A percentile compares a stretch with the other conserved stretches of the same genome.
Evolutionary conservation across 1,140 invertebrate genomes (phyloP).

Genomic region (Nylanderia fulva): DNA sequence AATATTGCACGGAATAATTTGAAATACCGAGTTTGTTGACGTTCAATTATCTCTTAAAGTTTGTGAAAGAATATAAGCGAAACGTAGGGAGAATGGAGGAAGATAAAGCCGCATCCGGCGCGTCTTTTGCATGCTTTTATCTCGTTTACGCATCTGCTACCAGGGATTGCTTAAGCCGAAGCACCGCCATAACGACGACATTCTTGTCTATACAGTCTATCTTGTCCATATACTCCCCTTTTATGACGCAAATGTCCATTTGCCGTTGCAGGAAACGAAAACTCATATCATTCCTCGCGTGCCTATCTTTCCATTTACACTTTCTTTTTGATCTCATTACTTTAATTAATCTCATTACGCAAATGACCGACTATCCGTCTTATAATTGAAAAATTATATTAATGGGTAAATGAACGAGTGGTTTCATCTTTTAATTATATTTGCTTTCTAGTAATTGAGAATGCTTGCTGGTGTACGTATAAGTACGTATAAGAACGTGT

Average conservation of each 20-base stretch:
- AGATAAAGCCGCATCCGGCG: constrained; percentile 68
- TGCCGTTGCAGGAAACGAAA: constrained; percentile 55
- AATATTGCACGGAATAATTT: constrained; percentile 67
- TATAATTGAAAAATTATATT: constrained; percentile 36
- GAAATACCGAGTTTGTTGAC: constrained; percentile 78
- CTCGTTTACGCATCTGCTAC: constrained; percentile 79
- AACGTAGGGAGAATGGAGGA: constrained; percentile 57
- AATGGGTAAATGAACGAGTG: constrained; percentile 5
- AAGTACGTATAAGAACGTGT: too few relatives aligned
- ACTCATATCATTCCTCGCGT: constrained; percentile 3
- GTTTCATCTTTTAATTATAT: constrained; percentile 38
- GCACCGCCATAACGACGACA: constrained; percentile 70
- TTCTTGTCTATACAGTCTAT: constrained; percentile 74
- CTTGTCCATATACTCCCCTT: constrained; percentile 55
- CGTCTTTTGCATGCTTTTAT: constrained; percentile 80
- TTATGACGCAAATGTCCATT: constrained; percentile 69
- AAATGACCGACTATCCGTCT: not conserved
- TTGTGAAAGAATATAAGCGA: constrained; percentile 71
- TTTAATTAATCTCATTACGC: too few relatives aligned
- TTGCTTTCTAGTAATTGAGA: not conserved
- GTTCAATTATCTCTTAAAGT: constrained; percentile 82
- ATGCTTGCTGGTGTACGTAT: not conserved
- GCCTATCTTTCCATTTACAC: not conserved
- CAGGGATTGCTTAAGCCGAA: constrained; percentile 62
- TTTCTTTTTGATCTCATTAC: not conserved